Evolutionary conservation across 2,888 invertebrate species (phyloP), one percentile per base, ranked within the genome.

Genomic region (Alcis repandata): DNA sequence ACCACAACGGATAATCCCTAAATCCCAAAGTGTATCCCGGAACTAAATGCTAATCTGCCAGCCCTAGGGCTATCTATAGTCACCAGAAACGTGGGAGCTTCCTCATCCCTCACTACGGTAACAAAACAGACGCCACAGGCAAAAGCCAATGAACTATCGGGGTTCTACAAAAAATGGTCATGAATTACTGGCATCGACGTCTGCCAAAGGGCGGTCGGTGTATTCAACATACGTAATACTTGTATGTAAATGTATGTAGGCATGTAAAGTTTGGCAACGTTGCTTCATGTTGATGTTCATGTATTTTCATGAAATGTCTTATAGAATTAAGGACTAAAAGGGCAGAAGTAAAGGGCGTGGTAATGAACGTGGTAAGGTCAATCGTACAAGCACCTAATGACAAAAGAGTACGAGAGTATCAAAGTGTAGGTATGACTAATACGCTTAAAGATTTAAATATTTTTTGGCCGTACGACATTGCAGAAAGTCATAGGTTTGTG

Each of bases 181-280:
- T 45, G 60, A 67, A 66, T 71, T 75, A 83, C 82, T 83, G 82
- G 85, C 84, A 84, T 69, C 75, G 73, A 73, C 77, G 81, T 72
- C 79, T 88, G 88, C 85, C 88, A 87, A 88, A 85, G 86, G 86
- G 84, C 84, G 78, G 75, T 71, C 80, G 78, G 78, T 77, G 76
- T 76, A 79, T 79, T 79, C 73, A 71, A 74, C 72, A 65, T 69
- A 68, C 63, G 68, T 59, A 51, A 71, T 67, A 71, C 68, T 69
- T 61, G 38, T 60, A 65, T 54, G 60, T 57, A 60, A 58, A 58
- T 66, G 57, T 66, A 72, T 72, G 74, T 72, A 74, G 70, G 70
- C 67, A 76, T 74, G 73, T 67, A 66, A 63, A 70, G 65, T 70
- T 76, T 76, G 72, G 69, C 72, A 66, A 69, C 68, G 66, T 65